phyloP scores from a whole-genome alignment of 2,888 invertebrate genomes.

The Rotaria magnacalcarata region DNA sequence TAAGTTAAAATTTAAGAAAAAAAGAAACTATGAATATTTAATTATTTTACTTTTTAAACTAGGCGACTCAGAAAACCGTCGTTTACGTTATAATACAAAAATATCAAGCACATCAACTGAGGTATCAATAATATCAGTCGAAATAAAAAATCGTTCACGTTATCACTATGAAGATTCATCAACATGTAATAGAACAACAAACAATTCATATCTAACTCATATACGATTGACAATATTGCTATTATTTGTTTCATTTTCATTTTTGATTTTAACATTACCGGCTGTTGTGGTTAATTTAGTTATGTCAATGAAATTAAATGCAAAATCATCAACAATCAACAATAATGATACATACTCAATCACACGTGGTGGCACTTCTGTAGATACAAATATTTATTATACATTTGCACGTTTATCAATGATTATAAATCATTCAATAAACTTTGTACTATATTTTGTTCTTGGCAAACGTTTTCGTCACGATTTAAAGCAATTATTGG shows the following conservation, averaged over 20 bases:
- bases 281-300: background rate
- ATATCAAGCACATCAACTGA: background rate
- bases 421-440: conserved; percentile 35
- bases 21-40: background rate
- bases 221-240: background rate
- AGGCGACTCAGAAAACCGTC: background rate
- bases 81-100: background rate
- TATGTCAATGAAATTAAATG: background rate
- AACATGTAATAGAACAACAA: background rate
- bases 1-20: background rate
- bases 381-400: background rate
- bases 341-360: background rate
- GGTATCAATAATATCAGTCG: conserved; percentile 8
- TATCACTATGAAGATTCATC: background rate
- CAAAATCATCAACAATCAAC: background rate
- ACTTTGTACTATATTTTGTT: conserved; percentile 23
- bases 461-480: conserved; percentile 12
- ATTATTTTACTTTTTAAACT: background rate
- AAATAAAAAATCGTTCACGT: background rate
- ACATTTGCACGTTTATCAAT: background rate
- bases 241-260: conserved; percentile 26
- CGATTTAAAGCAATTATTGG: conserved; percentile 17
- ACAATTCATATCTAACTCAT: background rate
- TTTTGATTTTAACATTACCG: conserved; percentile 16
- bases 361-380: no score